Evolutionary conservation across 2,888 invertebrate species (phyloP).

Genomic region (Andricus curvator): DNA sequence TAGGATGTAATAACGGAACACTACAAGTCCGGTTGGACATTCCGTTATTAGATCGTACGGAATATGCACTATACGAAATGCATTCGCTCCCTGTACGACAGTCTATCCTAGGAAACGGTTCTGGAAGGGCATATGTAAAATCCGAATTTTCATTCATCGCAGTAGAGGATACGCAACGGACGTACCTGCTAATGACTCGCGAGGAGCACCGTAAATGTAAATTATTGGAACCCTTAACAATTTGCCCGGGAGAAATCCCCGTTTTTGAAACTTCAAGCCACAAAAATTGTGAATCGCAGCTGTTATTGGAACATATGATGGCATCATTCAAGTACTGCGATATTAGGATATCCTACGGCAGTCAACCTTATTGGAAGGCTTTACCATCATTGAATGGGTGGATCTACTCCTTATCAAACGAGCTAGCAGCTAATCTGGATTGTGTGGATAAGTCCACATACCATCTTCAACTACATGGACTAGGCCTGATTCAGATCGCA

Average conservation of each 20-base stretch:
- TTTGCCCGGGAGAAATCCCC: background rate
- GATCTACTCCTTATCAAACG: too few relatives aligned
- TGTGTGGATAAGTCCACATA: too few relatives aligned
- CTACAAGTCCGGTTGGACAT: background rate
- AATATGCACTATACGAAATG: background rate
- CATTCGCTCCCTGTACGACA: background rate
- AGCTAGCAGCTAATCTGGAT: too few relatives aligned
- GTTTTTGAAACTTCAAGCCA: background rate
- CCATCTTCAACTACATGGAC: too few relatives aligned
- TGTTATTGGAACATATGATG: background rate
- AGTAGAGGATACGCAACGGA: background rate
- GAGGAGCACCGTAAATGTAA: background rate
- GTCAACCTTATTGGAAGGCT: background rate
- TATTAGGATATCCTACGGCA: too few relatives aligned
- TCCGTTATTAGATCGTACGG: background rate
- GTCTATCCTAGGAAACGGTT: background rate
- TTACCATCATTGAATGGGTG: too few relatives aligned
- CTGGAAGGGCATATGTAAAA: background rate
- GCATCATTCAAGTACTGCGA: too few relatives aligned
- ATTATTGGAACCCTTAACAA: background rate
- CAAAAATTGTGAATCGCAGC: background rate
- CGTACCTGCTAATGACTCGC: background rate
- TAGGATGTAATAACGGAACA: background rate
- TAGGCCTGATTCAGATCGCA: too few relatives aligned
- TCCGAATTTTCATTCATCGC: background rate